Conservation (phyloP, 2,113 vertebrate species). For the Brachirus orientalis region DNA sequence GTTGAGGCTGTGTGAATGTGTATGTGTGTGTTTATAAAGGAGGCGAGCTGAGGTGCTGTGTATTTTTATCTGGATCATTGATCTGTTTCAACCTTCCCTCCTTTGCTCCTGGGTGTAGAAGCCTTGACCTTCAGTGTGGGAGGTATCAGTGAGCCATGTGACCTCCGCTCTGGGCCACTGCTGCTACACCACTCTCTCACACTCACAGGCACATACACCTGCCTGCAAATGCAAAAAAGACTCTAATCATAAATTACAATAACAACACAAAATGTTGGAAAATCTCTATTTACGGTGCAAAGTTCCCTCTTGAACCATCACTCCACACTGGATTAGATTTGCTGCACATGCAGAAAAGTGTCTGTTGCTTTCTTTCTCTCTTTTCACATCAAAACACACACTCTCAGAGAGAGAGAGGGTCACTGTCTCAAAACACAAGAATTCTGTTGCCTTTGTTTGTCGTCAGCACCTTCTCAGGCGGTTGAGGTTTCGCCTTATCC, state of each 20-base stretch:
- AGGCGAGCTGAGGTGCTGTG: constrained; percentile 70
- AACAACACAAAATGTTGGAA: background rate
- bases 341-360: background rate
- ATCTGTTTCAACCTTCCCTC: constrained; percentile 71
- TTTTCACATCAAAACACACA: constrained; percentile 1
- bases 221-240: constrained; percentile 30
- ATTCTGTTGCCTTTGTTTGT: constrained; percentile 77
- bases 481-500: constrained; percentile 76
- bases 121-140: constrained; percentile 82
- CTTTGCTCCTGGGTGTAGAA: constrained; percentile 64
- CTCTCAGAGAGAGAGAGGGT: constrained; percentile 11
- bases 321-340: background rate
- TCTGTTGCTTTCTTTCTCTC: background rate
- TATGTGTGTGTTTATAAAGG: constrained; percentile 68
- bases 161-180: constrained; percentile 61
- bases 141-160: constrained; percentile 72
- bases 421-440: constrained; percentile 66
- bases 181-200: constrained; percentile 43
- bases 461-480: constrained; percentile 83
- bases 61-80: constrained; percentile 81
- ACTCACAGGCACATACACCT: constrained; percentile 38
- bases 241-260: background rate
- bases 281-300: constrained; percentile 7
- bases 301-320: background rate
- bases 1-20: constrained; percentile 52